Conservation (phyloP, 2,888 invertebrate species). For the Clistopyga incitator region DNA sequence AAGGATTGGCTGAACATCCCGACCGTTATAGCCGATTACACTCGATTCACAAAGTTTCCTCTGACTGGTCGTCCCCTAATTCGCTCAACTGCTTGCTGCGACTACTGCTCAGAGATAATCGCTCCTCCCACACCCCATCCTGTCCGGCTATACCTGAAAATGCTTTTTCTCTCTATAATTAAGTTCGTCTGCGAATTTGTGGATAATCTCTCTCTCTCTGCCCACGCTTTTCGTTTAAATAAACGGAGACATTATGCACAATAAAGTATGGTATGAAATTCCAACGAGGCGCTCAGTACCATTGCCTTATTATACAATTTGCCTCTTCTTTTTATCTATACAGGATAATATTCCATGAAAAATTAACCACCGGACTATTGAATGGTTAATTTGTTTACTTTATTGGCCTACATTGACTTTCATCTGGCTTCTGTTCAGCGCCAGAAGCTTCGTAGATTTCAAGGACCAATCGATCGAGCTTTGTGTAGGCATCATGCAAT, state of each 20-base stretch:
- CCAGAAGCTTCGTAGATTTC: too few species aligned
- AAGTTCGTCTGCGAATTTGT: conserved; percentile 44
- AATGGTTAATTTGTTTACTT: neutral
- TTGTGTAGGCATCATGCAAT: too few species aligned
- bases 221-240: conserved; percentile 31
- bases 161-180: conserved; percentile 44
- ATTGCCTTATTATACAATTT: conserved; percentile 39
- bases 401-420: neutral
- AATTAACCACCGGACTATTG: neutral
- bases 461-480: neutral
- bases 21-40: conserved; percentile 44
- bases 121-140: conserved; percentile 22
- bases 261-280: conserved; percentile 28
- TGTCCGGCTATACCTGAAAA: conserved; percentile 30
- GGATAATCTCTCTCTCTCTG: conserved; percentile 37
- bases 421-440: too few species aligned
- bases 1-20: conserved; percentile 35
- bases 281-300: neutral
- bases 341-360: neutral
- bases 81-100: conserved; percentile 41
- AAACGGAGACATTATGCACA: conserved; percentile 37
- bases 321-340: conserved; percentile 7
- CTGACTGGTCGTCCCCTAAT: conserved; percentile 26
- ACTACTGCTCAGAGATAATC: conserved; percentile 46
- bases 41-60: conserved; percentile 52